Evolutionary conservation across 2,888 invertebrate species (phyloP), one percentile per base, ranked within the genome.

Genomic region (Dione juno): DNA sequence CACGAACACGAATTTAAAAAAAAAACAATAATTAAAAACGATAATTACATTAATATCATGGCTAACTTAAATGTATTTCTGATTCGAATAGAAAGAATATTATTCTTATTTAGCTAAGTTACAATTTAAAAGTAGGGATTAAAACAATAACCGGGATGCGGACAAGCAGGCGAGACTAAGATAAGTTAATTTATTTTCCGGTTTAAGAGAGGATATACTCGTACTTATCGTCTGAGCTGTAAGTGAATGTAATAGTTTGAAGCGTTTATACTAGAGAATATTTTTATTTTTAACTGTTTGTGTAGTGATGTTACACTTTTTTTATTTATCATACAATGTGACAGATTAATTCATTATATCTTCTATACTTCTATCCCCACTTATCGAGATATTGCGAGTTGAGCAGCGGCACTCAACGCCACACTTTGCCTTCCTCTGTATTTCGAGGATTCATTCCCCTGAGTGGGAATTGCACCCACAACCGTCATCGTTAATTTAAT

Each of bases 121-220:
- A 59, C 14, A 59, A 59, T 59, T 59, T 43, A 43, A 59, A 59
- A 59, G 10, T 59, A 41, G 10, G 43, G 59, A 43, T 59, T 43
- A 59, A 61, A 45, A 61, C 43, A 61, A 45, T 61, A 61, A 61
- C 43, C 28, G 28, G 28, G 45, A 45, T 11, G 45, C 61, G 11
- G 28, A 61, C 28, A 45, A 28, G 45, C 61, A 14, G 28, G 61
- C 21, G 45, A 28, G 59, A 59, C 41, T 59, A n/a, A 21, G 43
- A 61, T 45, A 45, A 61, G 45, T 28, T 61, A 61, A 61, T 61
- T 61, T 61, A 61, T 45, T 61, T 61, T 21, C 61, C 43, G 28
- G 11, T 35, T 45, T 61, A n/a, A 45, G n/a, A 61, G 28, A 6
- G 45, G n/a, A 45, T 61, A 43, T 28, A 61, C n/a, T n/a, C n/a